Base-by-base conservation (phyloP, 2,797 vertebrate genomes). In the Eleutherodactylus coqui region DNA sequence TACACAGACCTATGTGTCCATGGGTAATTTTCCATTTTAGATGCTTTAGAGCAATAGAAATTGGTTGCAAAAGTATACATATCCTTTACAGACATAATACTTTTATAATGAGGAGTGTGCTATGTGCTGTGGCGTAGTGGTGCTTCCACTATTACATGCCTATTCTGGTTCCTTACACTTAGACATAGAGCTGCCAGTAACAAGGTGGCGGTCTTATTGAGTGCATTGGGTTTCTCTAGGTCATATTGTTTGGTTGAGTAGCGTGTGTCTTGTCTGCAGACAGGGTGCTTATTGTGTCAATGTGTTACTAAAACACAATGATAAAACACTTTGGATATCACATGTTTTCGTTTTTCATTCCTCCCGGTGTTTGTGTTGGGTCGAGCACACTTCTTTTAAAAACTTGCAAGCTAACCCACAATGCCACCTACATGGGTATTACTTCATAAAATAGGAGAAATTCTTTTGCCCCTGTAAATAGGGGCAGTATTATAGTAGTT, bases 251-350 rank as follows among this genome's bases (percentile, higher is more conserved):
- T 51, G 69, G 16, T 70, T 36, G 24, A 29, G 11, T 51, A 36
- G 47, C 17, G n/a, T 32, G n/a, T 67, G 29, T 32, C 64, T 29
- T 82, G 79, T 70, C n/a, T 53, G 24, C 2, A 32, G 79, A 49
- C 49, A n/a, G 64, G 36, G 47, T 17, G 38, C 64, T 81, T 81
- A 45, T 67, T 81, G 24, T 53, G n/a, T 34, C 11, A 27, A 51
- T 11, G 64, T 82, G 45, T 82, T 82, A 47, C 47, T 38, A 82
- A 81, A 69, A 69, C 79, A 82, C 32, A 41, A 29, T 58, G 51
- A 62, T 84, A 62, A 62, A 58, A 84, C 70, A 53, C 58, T 60
- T 49, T 75, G 53, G 45, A 76, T 84, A 84, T 84, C 82, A 9
- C 53, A 84, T 29, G 51, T 76, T 75, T 60, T n/a, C 16, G 24